These are phyloP conservation scores for Prionailurus viverrinus DNA, from an alignment of 2,113 vertebrate genomes.

Conservation along the genomic window DNA sequence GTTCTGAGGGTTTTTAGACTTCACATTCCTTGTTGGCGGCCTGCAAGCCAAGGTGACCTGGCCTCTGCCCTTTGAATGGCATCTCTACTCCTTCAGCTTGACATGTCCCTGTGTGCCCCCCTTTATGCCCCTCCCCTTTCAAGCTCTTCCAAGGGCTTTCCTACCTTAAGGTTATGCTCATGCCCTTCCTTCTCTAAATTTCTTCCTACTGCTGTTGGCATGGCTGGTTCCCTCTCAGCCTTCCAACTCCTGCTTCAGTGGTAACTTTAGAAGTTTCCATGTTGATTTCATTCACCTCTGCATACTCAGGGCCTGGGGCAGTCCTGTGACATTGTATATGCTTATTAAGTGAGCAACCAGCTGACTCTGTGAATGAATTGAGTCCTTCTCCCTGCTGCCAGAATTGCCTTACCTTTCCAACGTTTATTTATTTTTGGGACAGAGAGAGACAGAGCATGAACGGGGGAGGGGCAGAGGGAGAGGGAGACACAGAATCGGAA, in stretches of 20 bases:
- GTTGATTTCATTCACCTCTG: background rate
- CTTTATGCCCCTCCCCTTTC: background rate
- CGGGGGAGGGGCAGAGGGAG: too few relatives aligned
- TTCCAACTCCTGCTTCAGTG: background rate
- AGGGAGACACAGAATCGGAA: too few relatives aligned
- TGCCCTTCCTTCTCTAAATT: background rate
- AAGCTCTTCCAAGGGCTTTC: too few relatives aligned
- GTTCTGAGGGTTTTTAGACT: background rate
- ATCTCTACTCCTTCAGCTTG: background rate
- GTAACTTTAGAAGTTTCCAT: background rate
- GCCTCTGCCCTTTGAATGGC: background rate
- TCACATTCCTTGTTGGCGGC: accelerated
- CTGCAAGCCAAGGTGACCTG: accelerated
- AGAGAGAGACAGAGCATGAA: too few relatives aligned
- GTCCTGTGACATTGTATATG: background rate
- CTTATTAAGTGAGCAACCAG: background rate
- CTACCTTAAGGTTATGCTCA: background rate
- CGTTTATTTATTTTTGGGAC: too few relatives aligned
- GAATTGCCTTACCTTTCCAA: background rate
- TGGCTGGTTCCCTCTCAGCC: background rate
- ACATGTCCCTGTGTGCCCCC: background rate
- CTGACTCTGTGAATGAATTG: background rate
- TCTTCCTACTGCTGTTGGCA: background rate
- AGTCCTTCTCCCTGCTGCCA: background rate
- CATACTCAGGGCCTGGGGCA: background rate